phyloP scores from a whole-genome alignment of 2,888 invertebrate species.

The Drosophila quasianomalipes region DNA sequence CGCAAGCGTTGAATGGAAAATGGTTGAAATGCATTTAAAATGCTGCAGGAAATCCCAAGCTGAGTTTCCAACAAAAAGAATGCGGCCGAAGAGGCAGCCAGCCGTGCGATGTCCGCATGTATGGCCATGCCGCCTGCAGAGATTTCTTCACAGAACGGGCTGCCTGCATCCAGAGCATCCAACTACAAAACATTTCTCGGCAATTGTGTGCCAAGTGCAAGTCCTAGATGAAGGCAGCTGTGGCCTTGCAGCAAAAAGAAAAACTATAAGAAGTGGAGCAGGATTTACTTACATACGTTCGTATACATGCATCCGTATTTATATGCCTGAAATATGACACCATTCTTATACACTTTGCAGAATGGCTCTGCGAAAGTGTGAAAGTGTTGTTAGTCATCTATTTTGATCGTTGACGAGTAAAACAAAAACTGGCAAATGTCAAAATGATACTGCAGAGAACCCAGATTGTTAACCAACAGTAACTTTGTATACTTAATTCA shows the following conservation, averaged over 20 bases:
- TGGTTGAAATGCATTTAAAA: conserved; percentile 45
- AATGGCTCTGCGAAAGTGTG: neutral
- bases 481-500: neutral
- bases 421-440: neutral
- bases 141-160: conserved; percentile 50
- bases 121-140: conserved; percentile 54
- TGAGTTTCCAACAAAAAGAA: conserved; percentile 30
- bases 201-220: conserved; percentile 59
- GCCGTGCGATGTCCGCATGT: conserved; percentile 60
- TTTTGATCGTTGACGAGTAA: neutral
- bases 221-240: conserved; percentile 43
- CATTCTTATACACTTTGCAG: conserved; percentile 24
- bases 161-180: conserved; percentile 25
- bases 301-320: neutral
- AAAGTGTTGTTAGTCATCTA: neutral
- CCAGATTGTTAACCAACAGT: neutral
- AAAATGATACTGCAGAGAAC: neutral
- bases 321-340: conserved; percentile 22
- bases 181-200: conserved; percentile 59
- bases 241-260: conserved; percentile 42
- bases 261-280: conserved; percentile 20
- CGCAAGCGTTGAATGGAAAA: conserved; percentile 21
- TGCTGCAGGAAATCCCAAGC: conserved; percentile 55
- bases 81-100: conserved; percentile 48
- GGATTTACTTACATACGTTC: neutral